Evolutionary conservation across 2,113 vertebrate genomes (phyloP), one percentile per base, ranked within the genome.

Genomic region (Bucco capensis): DNA sequence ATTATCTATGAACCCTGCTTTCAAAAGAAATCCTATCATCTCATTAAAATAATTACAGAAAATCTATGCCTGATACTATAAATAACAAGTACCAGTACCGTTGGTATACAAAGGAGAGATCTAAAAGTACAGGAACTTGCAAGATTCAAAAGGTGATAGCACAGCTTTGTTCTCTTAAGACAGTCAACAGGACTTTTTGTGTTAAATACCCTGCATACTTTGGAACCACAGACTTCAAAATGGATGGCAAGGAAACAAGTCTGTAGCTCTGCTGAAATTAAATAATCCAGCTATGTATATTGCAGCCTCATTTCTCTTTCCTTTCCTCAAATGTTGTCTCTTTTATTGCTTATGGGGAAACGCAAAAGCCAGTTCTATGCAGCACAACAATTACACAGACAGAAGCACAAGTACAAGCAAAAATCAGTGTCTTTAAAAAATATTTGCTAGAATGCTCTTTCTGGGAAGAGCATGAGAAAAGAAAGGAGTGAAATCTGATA

Each of bases 41-140:
- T 89, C 58, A 87, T 83, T 85, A 93, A 76, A 91, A 44, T 82
- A 93, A 95, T 91, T 69, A 74, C 50, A 91, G 67, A 60, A 78
- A 89, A 89, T 79, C 81, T 83, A 18, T 47, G 27, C 47, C 83
- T 86, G 51, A 62, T 64, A 86, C 44, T 75, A 76, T 66, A 79
- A 93, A 92, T 79, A 93, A 86, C 58, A 66, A 89, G 74, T 38
- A 79, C 16, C 37, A 72, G 38, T 23, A 86, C 30, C 62, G 64
- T 10, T 56, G 46, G 35, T 66, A 53, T 42, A 75, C 15, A 83
- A 83, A 67, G 30, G 57, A 94, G 73, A 77, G n/a, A 91, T 31
- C 47, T 54, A 31, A 62, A 89, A 86, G 64, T 31, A 85, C 44
- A 80, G 76, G 60, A 91, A 73, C 47, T 54, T 67, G 33, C 56